These are phyloP conservation scores for Anas bahamensis DNA, from an alignment of 2,797 vertebrate species.

Conservation along the genomic window DNA sequence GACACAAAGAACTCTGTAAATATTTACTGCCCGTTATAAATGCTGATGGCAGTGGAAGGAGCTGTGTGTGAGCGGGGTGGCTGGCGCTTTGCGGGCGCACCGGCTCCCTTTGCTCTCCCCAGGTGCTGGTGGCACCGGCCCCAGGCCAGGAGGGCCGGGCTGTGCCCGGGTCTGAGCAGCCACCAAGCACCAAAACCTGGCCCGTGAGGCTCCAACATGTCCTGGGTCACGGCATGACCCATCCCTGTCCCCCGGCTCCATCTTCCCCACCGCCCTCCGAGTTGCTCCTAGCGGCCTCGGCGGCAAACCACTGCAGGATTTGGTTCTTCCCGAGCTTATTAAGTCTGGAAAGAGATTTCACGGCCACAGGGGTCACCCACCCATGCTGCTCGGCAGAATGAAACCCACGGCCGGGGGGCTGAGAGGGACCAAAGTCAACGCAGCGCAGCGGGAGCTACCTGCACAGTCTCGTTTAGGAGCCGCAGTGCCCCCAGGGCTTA, in stretches of 20 bases:
- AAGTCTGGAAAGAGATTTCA: constrained; percentile 11
- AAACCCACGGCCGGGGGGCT: not conserved
- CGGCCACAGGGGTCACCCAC: not conserved
- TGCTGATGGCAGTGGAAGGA: not conserved
- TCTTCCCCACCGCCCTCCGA: rapidly evolving
- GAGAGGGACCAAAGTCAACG: not conserved
- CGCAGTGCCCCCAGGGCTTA: not conserved
- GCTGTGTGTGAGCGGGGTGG: not conserved
- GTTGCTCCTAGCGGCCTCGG: not conserved
- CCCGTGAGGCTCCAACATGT: not conserved
- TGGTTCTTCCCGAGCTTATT: constrained; percentile 6
- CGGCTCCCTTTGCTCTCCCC: not conserved
- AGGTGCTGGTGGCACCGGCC: not conserved
- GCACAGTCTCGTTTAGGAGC: not conserved
- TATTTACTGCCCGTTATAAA: not conserved
- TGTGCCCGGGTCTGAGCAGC: not conserved
- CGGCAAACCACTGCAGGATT: not conserved
- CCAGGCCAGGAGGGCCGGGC: not conserved
- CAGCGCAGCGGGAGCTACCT: not conserved
- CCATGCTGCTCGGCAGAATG: not conserved
- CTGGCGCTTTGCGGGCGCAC: not conserved
- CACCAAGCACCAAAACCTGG: not conserved
- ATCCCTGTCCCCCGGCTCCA: not conserved
- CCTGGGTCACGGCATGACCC: not conserved
- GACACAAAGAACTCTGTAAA: not conserved